Conservation (phyloP, 2,113 vertebrate genomes). For the Xiphias gladius region DNA sequence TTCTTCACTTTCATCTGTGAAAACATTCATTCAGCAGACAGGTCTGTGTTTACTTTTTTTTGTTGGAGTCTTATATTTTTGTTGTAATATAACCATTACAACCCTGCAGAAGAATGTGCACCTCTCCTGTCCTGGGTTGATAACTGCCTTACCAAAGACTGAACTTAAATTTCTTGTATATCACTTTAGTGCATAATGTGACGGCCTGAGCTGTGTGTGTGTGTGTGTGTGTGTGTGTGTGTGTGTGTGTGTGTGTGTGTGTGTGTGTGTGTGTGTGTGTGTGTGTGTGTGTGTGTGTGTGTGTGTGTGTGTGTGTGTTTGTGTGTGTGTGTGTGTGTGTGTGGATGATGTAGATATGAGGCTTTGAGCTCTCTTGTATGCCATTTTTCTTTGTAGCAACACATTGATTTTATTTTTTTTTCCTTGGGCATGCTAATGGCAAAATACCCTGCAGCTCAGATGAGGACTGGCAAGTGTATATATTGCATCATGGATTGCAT, state of each 20-base stretch:
- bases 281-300: no score
- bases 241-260: no score
- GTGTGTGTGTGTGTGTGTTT: no score
- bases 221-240: no score
- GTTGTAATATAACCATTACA: conserved; percentile 37
- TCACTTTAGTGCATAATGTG: conserved; percentile 8
- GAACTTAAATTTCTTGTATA: neutral
- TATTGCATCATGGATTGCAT: conserved; percentile 45
- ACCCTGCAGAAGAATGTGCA: conserved; percentile 53
- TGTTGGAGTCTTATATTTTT: conserved; percentile 48
- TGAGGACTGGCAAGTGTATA: conserved; percentile 19
- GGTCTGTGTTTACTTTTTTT: conserved; percentile 32
- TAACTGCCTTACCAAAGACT: conserved; percentile 15
- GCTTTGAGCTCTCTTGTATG: conserved; percentile 4
- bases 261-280: no score
- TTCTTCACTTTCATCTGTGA: conserved; percentile 64
- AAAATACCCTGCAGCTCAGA: conserved; percentile 24
- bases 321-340: no score
- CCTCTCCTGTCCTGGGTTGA: conserved; percentile 48
- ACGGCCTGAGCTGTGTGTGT: neutral
- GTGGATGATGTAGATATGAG: conserved; percentile 3
- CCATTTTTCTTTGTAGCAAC: conserved; percentile 4
- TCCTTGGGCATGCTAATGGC: conserved; percentile 2
- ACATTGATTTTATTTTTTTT: conserved; percentile 13
- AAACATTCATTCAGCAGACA: conserved; percentile 59